Base-by-base conservation (phyloP, 2,113 vertebrate species). In the Opisthocomus hoazin region DNA sequence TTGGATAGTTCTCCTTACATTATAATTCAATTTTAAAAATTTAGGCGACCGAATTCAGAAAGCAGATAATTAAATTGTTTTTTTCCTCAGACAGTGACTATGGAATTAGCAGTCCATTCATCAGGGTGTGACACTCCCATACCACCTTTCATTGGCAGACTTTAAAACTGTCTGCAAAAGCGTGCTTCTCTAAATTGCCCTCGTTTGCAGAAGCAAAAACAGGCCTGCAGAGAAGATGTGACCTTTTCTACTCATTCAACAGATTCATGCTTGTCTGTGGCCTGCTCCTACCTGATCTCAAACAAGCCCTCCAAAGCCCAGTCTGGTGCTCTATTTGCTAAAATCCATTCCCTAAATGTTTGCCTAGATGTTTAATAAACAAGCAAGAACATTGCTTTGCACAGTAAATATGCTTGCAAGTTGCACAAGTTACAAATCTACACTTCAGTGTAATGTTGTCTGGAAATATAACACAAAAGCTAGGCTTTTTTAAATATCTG, bases 1-100 rank as follows among this genome's bases (percentile, higher is more conserved):
- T 84, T 93, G 53, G 32, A 84, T 57, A 95, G 53, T 65, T 81
- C 43, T 78, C 24, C 76, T 76, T 65, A 94, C 30, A 41, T 39
- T 92, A 81, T 94, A 94, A 89, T 87, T 87, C 65, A 70, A 68
- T 94, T 94, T 92, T 60, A 64, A 94, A 96, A 93, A 94, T 91
- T 90, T 90, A 97, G 90, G 45, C 93, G 75, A 43, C 14, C 84
- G 86, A 92, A 86, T 36, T 68, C 1, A 12, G 58, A 58, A 36
- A 76, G 41, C 32, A 74, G 76, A 51, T 64, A 41, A 91, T n/a
- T n/a, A n/a, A 77, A 66, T 24, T 50, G 12, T 3, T 60, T 86
- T 86, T 61, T 76, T 13, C 19, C 48, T 66, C 46, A 51, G 45
- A 66, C 14, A 21, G 41, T 3, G 12, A 51, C 41, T 37, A 32